These are phyloP conservation scores for Melitaea athalia DNA, from an alignment of 2,888 invertebrate genomes.

Conservation along the genomic window DNA sequence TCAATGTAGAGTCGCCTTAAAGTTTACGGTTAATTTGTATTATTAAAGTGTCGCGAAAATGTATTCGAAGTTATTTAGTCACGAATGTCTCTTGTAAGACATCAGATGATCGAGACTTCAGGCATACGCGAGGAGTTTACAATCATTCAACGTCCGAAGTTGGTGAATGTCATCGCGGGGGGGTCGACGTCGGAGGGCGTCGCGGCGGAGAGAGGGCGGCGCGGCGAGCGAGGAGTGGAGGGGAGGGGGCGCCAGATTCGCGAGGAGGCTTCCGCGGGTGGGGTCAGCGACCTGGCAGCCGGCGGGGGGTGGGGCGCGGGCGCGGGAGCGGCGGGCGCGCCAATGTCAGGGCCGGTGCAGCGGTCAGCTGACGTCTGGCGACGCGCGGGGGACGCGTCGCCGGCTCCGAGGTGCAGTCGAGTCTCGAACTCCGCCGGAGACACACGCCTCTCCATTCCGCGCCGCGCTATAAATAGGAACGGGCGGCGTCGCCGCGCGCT, in stretches of 20 bases:
- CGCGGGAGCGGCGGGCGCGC: conserved; percentile 75
- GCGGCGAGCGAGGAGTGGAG: conserved; percentile 44
- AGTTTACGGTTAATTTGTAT: neutral
- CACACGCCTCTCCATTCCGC: conserved; percentile 58
- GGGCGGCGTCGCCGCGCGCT: conserved; percentile 86
- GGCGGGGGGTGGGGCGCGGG: conserved; percentile 60
- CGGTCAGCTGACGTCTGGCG: conserved; percentile 82
- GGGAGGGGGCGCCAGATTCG: conserved; percentile 61
- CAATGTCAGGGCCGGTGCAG: conserved; percentile 83
- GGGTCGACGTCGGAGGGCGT: conserved; percentile 38
- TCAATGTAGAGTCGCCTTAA: neutral
- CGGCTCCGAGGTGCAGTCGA: conserved; percentile 72
- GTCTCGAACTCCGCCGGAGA: conserved; percentile 63
- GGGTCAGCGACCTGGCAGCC: conserved; percentile 76
- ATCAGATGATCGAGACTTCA: conserved; percentile 11
- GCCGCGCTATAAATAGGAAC: conserved; percentile 67
- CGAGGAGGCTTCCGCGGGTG: conserved; percentile 79
- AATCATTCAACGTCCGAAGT: conserved; percentile 62
- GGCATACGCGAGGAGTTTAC: conserved; percentile 41
- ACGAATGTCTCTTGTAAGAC: neutral
- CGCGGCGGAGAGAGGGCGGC: conserved; percentile 42
- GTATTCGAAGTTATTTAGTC: neutral
- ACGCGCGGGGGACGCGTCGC: conserved; percentile 74
- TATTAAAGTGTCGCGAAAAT: neutral
- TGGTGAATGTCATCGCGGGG: conserved; percentile 58